Conservation (phyloP, 1,140 invertebrate genomes). For the Bombus pyrosoma region DNA sequence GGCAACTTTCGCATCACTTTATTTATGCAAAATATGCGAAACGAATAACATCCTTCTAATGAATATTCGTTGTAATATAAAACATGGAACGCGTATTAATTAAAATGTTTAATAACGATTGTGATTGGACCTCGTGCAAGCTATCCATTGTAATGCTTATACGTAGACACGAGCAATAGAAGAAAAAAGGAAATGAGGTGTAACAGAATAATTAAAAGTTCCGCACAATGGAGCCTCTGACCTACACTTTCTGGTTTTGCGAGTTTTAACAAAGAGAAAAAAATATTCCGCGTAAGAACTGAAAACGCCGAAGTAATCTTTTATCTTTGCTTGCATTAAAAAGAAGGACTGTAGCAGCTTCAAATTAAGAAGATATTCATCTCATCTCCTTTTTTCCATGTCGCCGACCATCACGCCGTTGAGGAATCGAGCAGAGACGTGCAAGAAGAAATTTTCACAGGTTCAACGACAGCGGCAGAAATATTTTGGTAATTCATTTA, state of each 20-base stretch:
- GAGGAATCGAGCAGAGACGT: background rate
- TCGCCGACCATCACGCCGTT: background rate
- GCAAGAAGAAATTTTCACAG: conserved; percentile 30
- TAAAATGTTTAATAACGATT: background rate
- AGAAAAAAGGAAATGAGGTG: conserved; percentile 14
- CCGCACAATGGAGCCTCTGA: background rate
- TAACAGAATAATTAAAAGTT: conserved; percentile 18
- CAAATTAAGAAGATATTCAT: conserved; percentile 17
- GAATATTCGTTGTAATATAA: background rate
- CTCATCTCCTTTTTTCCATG: conserved; percentile 18
- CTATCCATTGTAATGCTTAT: background rate
- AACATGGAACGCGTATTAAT: background rate
- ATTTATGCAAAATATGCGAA: background rate
- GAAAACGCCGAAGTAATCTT: no score
- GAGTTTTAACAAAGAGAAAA: background rate
- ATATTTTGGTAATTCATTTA: conserved; percentile 37
- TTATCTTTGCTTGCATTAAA: background rate
- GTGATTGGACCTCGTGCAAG: background rate
- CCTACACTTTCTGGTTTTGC: background rate
- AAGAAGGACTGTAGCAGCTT: background rate
- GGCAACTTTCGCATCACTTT: background rate
- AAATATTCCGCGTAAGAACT: no score
- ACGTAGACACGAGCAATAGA: no score
- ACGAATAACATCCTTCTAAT: background rate
- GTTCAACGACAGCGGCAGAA: conserved; percentile 16